These are phyloP conservation scores for Zaprionus gabonicus DNA, from an alignment of 1,140 invertebrate genomes.

Conservation along the genomic window DNA sequence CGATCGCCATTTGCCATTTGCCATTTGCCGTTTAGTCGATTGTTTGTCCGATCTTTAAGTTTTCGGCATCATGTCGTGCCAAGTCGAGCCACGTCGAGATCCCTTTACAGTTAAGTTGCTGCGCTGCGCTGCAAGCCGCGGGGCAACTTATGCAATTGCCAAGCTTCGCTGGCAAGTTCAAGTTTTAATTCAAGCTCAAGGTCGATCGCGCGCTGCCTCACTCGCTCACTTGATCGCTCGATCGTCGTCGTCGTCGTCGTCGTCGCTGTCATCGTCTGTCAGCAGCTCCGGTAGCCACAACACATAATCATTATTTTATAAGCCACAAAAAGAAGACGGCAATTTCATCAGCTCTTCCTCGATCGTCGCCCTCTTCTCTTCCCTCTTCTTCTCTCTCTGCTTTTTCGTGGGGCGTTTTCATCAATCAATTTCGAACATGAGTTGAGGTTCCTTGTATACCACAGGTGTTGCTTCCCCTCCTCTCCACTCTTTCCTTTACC, in stretches of 20 bases:
- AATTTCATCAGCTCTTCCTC: conserved; percentile 50
- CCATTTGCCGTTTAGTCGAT: conserved; percentile 46
- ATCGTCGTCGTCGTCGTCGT: not conserved
- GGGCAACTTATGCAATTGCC: conserved; percentile 56
- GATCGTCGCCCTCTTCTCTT: conserved; percentile 3
- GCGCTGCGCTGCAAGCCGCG: not conserved
- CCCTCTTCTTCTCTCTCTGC: not conserved
- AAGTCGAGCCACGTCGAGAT: conserved; percentile 14
- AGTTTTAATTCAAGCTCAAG: conserved; percentile 78
- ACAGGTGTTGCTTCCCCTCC: conserved; percentile 26
- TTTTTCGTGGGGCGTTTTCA: conserved; percentile 70
- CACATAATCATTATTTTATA: conserved; percentile 77
- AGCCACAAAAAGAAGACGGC: conserved; percentile 55
- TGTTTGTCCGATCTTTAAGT: conserved; percentile 24
- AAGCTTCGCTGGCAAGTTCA: conserved; percentile 45
- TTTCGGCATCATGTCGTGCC: conserved; percentile 38
- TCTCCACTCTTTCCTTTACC: not conserved
- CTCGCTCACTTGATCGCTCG: not conserved
- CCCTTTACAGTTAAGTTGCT: conserved; percentile 31
- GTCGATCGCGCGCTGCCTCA: conserved; percentile 37
- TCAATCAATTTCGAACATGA: conserved; percentile 69
- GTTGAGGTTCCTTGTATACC: conserved; percentile 32
- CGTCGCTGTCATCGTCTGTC: conserved; percentile 29
- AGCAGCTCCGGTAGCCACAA: conserved; percentile 57
- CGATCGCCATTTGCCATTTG: conserved; percentile 29